Base-by-base conservation (phyloP, 2,888 invertebrate genomes). In the Phyllotreta cruciferae region DNA sequence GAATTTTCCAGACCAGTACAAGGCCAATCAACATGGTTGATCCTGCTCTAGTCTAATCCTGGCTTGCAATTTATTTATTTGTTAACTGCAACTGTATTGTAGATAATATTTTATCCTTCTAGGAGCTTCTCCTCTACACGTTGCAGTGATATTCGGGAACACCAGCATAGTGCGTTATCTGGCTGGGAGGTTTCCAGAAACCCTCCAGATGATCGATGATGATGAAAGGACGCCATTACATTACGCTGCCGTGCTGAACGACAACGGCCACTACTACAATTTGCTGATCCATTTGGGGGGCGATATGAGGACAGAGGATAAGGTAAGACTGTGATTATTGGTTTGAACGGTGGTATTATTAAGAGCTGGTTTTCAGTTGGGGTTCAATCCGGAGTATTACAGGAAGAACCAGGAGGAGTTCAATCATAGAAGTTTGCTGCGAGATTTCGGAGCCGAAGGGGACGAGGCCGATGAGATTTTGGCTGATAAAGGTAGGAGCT, bases 201-300 rank as follows among this genome's bases (percentile, higher is more conserved):
- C 95, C 9, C 84, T 93, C 52, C 90, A 90, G 57, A 85, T 88
- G 52, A 72, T 70, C 8, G 94, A 94, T 81, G 85, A 88, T 71
- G 89, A 91, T 78, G 92, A 90, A 49, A 85, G 94, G 71, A 93
- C 94, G n/a, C 89, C 95, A 0, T 83, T 96, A 67, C 95, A 96
- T 81, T 96, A 94, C 77, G 93, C 94, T 1, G 92, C 93, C 2
- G 89, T 90, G 8, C 82, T 93, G 62, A 88, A 89, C 42, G 93
- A 96, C 75, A 94, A 94, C 75, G 93, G 92, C 0, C 92, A 94
- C 78, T 93, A 92, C 77, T 95, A 91, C 79, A 92, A 92, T 79
- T 85, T 95, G 57, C 83, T 96, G 55, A 85, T 91, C 70, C 93
- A 93, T 78, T 85, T 95, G 62, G 96, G 96, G 54, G 93, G 93